Conservation (phyloP, 1,140 invertebrate species). For the Catajapyx aquilonaris region DNA sequence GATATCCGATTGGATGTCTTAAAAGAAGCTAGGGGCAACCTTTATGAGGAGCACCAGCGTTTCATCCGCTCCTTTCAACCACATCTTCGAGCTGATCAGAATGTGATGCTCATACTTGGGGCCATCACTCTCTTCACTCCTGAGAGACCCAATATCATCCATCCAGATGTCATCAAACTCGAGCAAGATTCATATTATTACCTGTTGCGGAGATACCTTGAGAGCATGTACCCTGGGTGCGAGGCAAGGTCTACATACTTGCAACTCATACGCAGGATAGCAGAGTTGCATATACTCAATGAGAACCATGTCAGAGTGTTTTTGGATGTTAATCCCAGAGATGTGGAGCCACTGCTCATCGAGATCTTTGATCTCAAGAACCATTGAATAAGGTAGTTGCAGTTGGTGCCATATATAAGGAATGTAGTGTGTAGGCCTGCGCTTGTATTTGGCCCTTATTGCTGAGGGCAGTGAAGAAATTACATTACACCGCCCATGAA, state of each 20-base stretch:
- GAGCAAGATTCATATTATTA: constrained; percentile 87
- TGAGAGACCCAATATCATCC: constrained; percentile 51
- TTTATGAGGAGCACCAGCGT: constrained; percentile 60
- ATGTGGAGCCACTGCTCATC: constrained; percentile 73
- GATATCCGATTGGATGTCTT: constrained; percentile 63
- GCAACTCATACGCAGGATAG: constrained; percentile 67
- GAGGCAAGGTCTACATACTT: constrained; percentile 67
- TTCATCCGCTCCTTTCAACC: constrained; percentile 63
- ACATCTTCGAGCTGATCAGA: constrained; percentile 58
- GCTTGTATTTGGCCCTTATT: too few species aligned
- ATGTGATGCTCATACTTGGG: constrained; percentile 70
- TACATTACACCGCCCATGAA: too few species aligned
- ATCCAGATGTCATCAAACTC: constrained; percentile 61
- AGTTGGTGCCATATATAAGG: too few species aligned
- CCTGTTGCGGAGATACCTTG: constrained; percentile 61
- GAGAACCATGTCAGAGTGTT: constrained; percentile 72
- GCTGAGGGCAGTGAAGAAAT: too few species aligned
- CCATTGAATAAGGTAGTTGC: too few species aligned
- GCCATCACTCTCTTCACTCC: constrained; percentile 77
- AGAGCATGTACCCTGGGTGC: constrained; percentile 58
- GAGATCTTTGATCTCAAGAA: constrained; percentile 80
- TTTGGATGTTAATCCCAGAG: constrained; percentile 67
- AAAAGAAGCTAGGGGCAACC: constrained; percentile 64
- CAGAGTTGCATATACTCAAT: constrained; percentile 62
- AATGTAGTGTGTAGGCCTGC: too few species aligned